phyloP scores from a whole-genome alignment of 1,140 invertebrate genomes.

The Drosophila kanapiae region DNA sequence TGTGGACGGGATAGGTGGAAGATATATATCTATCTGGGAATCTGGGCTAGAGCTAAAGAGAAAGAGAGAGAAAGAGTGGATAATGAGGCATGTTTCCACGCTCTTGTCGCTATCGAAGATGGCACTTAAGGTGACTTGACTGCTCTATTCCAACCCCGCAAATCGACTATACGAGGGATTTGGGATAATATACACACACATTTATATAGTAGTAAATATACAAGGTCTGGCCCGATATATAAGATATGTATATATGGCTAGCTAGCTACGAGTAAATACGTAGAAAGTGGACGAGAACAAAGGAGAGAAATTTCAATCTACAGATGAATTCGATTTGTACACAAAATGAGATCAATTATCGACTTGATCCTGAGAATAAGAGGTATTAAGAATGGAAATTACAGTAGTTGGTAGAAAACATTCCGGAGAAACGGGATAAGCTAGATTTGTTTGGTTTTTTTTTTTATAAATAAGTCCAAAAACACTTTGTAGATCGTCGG shows the following conservation, averaged over 20 bases:
- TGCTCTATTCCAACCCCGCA: slow-evolving; percentile 30
- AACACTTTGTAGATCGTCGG: slow-evolving; percentile 27
- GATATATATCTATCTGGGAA: slow-evolving; percentile 30
- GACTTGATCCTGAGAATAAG: slow-evolving; percentile 47
- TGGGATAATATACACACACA: slow-evolving; percentile 17
- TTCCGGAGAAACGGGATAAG: slow-evolving; percentile 36
- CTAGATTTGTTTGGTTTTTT: slow-evolving; percentile 22
- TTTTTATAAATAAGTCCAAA: slow-evolving; percentile 27
- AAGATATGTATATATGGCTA: slow-evolving; percentile 5
- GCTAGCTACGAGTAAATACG: slow-evolving; percentile 32
- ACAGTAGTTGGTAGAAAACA: slow-evolving; percentile 30
- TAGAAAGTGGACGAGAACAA: slow-evolving; percentile 29
- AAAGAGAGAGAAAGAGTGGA: slow-evolving; percentile 7
- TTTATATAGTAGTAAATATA: slow-evolving; percentile 4
- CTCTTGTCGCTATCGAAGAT: slow-evolving; percentile 22
- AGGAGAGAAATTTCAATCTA: slow-evolving; percentile 42
- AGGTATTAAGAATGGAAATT: slow-evolving; percentile 29
- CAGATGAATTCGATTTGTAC: slow-evolving; percentile 37
- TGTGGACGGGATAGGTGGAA: slow-evolving; percentile 20
- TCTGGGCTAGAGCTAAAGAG: slow-evolving; percentile 17
- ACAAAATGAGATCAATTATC: slow-evolving; percentile 48
- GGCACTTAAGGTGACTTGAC: slow-evolving; percentile 31
- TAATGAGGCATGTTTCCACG: slow-evolving; percentile 24
- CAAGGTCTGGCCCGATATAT: slow-evolving; percentile 19
- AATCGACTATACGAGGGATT: slow-evolving; percentile 16